Conservation (phyloP, 2,113 vertebrate species). For the Tapirus terrestris region DNA sequence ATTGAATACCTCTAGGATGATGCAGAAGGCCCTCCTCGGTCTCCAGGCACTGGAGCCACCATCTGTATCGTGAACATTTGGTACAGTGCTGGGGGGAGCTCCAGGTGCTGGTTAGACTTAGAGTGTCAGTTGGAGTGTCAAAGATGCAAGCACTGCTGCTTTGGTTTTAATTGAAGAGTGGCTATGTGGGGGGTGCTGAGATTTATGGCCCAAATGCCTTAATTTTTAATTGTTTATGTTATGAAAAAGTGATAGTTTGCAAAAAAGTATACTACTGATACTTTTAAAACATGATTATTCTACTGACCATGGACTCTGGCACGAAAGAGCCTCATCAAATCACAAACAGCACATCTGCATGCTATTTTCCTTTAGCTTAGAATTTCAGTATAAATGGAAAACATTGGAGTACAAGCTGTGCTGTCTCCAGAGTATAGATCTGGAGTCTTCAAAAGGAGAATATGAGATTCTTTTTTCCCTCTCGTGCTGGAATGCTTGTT, state of each 20-base stretch:
- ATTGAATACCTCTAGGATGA: background rate
- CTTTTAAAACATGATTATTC: constrained; percentile 50
- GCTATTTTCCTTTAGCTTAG: constrained; percentile 72
- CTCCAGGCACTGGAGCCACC: background rate
- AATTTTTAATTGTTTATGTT: constrained; percentile 46
- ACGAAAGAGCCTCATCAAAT: background rate
- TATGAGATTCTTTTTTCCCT: constrained; percentile 53
- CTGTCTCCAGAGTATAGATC: constrained; percentile 72
- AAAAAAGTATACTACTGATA: constrained; percentile 26
- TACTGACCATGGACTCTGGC: constrained; percentile 49
- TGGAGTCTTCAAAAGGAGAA: constrained; percentile 68
- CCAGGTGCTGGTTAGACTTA: background rate
- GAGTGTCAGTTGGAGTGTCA: background rate
- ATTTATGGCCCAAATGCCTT: background rate
- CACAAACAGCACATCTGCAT: constrained; percentile 66
- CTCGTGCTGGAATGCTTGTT: constrained; percentile 48
- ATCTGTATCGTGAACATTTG: background rate
- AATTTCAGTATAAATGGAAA: constrained; percentile 72
- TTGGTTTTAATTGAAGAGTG: background rate
- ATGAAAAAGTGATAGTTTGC: constrained; percentile 29
- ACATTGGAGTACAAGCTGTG: constrained; percentile 53
- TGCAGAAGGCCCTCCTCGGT: background rate
- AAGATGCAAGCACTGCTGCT: background rate
- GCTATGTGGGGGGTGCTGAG: background rate
- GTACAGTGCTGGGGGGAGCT: background rate